Conservation (phyloP, 2,797 vertebrate genomes). For the Takifugu rubripes region DNA sequence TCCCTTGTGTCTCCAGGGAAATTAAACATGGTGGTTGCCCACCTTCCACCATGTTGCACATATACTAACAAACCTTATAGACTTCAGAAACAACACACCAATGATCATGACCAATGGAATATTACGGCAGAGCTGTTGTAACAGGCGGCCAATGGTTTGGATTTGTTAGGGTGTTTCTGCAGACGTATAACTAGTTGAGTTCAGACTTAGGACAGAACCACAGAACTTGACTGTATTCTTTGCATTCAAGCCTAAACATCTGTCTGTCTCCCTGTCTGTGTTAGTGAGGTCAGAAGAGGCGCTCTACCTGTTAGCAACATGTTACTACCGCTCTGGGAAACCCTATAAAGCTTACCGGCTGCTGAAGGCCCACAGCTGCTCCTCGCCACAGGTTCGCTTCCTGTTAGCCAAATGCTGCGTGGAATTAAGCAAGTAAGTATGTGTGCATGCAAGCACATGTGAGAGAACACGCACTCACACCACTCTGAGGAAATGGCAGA, state of each 20-base stretch:
- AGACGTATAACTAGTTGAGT: too few species aligned
- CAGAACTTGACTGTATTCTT: too few species aligned
- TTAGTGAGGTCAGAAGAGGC: constrained; percentile 92
- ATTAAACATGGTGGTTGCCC: constrained; percentile 78
- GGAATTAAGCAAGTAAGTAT: constrained; percentile 92
- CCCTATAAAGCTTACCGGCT: constrained; percentile 96
- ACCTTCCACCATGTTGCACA: constrained; percentile 53
- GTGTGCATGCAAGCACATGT: background rate
- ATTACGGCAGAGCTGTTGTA: too few species aligned
- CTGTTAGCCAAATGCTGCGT: constrained; percentile 97
- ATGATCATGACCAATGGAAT: too few species aligned
- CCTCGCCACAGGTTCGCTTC: constrained; percentile 94
- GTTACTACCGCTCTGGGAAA: constrained; percentile 98
- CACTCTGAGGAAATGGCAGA: background rate
- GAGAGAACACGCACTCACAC: background rate
- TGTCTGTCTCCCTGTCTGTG: constrained; percentile 1
- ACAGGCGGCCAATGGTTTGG: background rate
- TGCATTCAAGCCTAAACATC: background rate
- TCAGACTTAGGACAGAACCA: too few species aligned
- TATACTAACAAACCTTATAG: too few species aligned
- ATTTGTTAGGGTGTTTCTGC: too few species aligned
- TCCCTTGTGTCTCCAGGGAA: too few species aligned
- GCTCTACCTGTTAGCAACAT: constrained; percentile 93
- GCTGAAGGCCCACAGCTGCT: constrained; percentile 95
- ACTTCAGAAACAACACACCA: too few species aligned